phyloP scores from a whole-genome alignment of 2,113 vertebrate species.

The Lepisosteus oculatus region DNA sequence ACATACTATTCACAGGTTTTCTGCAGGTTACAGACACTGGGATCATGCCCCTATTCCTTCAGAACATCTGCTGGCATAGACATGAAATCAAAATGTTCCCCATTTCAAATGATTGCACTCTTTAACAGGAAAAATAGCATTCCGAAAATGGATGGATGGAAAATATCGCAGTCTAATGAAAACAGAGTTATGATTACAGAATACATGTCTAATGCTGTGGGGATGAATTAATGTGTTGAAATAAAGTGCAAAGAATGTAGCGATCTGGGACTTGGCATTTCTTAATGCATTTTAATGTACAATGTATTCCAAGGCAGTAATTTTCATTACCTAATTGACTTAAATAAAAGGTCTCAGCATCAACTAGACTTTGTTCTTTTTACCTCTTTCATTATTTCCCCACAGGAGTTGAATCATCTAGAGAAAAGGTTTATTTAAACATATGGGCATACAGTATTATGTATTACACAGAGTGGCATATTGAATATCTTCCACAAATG shows the following conservation, averaged over 20 bases:
- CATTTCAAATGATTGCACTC: not conserved
- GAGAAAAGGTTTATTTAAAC: no score
- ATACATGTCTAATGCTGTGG: not conserved
- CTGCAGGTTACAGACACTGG: constrained; percentile 5
- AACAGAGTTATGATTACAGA: not conserved
- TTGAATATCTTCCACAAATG: no score
- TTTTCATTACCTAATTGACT: no score
- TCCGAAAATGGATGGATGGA: no score
- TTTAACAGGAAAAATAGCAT: no score
- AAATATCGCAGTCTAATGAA: not conserved
- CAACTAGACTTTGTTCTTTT: no score
- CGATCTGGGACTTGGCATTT: not conserved
- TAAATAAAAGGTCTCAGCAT: no score
- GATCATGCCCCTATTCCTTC: not conserved
- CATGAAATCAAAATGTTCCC: not conserved
- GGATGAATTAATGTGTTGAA: not conserved
- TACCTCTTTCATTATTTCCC: no score
- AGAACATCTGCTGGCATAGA: constrained; percentile 7
- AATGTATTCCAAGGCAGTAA: no score
- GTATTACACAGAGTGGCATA: no score
- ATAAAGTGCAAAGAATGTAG: not conserved
- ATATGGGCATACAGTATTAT: no score
- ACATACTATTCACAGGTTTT: constrained; percentile 14
- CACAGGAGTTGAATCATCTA: no score
- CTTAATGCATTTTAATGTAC: not conserved